phyloP scores from a whole-genome alignment of 2,113 vertebrate genomes.

The Hippoglossus stenolepis region DNA sequence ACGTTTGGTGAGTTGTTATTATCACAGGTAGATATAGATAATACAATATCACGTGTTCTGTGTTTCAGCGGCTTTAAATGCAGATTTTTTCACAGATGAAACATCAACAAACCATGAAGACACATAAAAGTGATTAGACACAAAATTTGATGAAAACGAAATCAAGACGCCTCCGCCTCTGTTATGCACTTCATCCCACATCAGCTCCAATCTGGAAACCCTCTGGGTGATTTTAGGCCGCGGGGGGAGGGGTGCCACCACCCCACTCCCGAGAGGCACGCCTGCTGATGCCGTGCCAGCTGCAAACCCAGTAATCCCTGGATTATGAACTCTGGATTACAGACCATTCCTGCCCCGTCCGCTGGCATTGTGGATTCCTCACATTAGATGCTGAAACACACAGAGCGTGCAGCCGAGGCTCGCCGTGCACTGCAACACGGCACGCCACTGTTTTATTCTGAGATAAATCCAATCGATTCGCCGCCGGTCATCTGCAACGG shows the following conservation, averaged over 20 bases:
- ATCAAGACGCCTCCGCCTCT: constrained; percentile 26
- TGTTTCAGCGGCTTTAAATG: not conserved
- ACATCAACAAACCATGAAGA: not conserved
- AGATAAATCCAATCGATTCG: constrained; percentile 11
- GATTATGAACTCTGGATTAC: constrained; percentile 84
- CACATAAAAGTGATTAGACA: not conserved
- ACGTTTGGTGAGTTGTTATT: not conserved
- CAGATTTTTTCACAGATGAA: not conserved
- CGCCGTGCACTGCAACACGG: constrained; percentile 7
- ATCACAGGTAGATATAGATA: not conserved
- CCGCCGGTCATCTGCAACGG: not conserved
- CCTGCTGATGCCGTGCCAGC: constrained; percentile 72
- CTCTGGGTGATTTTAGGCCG: constrained; percentile 36
- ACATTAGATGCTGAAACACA: constrained; percentile 42
- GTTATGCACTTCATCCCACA: constrained; percentile 21
- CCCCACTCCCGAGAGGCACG: constrained; percentile 48
- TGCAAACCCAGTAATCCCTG: constrained; percentile 83
- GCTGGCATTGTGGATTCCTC: constrained; percentile 63
- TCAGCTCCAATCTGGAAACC: constrained; percentile 43
- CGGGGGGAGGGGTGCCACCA: constrained; percentile 63
- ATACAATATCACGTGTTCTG: not conserved
- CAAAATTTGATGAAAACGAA: constrained; percentile 20
- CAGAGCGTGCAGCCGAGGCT: not conserved
- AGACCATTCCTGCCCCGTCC: constrained; percentile 69
- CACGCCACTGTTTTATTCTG: not conserved